Evolutionary conservation across 2,888 invertebrate species (phyloP).

Genomic region (Rhodophaea formosa): DNA sequence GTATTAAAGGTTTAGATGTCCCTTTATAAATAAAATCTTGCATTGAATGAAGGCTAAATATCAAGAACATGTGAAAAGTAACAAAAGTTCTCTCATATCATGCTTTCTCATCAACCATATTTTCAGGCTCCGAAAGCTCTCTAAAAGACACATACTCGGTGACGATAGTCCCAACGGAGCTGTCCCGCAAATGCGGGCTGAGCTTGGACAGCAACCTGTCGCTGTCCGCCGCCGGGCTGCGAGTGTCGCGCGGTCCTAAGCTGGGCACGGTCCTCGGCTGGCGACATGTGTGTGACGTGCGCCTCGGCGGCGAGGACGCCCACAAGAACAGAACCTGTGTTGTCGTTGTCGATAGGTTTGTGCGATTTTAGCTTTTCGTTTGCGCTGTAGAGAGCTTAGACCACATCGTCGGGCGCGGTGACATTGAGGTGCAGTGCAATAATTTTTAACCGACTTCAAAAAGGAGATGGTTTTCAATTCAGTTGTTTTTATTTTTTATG

Average conservation of each 20-base stretch:
- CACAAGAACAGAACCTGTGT: conserved; percentile 83
- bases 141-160: conserved; percentile 79
- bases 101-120: conserved; percentile 42
- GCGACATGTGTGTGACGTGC: conserved; percentile 81
- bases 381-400: conserved; percentile 15
- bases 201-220: conserved; percentile 81
- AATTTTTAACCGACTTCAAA: too few relatives aligned
- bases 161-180: conserved; percentile 82
- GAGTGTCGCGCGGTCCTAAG: conserved; percentile 76
- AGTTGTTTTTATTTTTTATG: too few relatives aligned
- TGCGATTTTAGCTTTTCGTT: conserved; percentile 29
- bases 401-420: too few relatives aligned
- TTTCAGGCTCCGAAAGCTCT: conserved; percentile 71
- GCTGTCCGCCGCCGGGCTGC: conserved; percentile 77
- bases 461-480: too few relatives aligned
- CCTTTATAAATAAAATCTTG: too few relatives aligned
- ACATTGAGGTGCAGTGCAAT: too few relatives aligned
- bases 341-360: conserved; percentile 83
- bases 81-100: conserved; percentile 27
- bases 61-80: not conserved
- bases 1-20: too few relatives aligned
- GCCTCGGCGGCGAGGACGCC: conserved; percentile 71
- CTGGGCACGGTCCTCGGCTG: conserved; percentile 79
- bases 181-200: conserved; percentile 83
- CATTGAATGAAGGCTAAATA: too few relatives aligned